Evolutionary conservation across 2,888 invertebrate genomes (phyloP).

Genomic region (Athalia rosae): DNA sequence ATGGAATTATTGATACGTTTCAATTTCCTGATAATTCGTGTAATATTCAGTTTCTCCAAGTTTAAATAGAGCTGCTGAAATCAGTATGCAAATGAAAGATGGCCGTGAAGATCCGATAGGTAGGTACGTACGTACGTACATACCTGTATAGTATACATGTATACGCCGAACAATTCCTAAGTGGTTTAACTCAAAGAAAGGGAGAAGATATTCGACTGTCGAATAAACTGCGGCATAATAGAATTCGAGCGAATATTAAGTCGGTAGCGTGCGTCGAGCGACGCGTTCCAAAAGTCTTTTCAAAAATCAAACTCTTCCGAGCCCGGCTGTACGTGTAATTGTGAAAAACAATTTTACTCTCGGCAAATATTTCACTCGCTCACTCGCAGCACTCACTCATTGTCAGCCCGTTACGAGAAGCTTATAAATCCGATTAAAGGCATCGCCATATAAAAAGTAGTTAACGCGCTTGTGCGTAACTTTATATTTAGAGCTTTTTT

Average conservation of each 20-base stretch:
- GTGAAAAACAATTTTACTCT: too few species aligned
- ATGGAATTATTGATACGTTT: conserved; percentile 1
- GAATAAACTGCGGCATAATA: conserved; percentile 17
- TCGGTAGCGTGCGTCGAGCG: too few species aligned
- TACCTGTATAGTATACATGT: too few species aligned
- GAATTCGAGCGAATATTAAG: too few species aligned
- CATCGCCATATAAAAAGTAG: conserved; percentile 22
- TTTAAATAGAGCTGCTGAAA: conserved; percentile 14
- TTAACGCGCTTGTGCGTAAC: conserved; percentile 2
- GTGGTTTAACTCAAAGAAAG: conserved; percentile 22
- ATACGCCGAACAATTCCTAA: neutral
- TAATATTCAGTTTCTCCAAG: conserved; percentile 18
- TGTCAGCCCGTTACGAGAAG: neutral
- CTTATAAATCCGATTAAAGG: conserved; percentile 30
- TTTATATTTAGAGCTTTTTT: too few species aligned
- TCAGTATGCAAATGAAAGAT: conserved; percentile 21
- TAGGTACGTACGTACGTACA: too few species aligned
- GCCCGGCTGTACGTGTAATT: too few species aligned
- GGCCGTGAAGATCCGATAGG: neutral
- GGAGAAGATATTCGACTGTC: conserved; percentile 18
- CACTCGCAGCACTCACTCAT: conserved; percentile 23
- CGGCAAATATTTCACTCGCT: too few species aligned
- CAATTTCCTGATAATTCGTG: conserved; percentile 26
- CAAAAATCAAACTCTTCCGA: too few species aligned
- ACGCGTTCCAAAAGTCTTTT: too few species aligned